Conservation (phyloP, 2,797 vertebrate genomes). For the Myoxocephalus aenaeus region DNA sequence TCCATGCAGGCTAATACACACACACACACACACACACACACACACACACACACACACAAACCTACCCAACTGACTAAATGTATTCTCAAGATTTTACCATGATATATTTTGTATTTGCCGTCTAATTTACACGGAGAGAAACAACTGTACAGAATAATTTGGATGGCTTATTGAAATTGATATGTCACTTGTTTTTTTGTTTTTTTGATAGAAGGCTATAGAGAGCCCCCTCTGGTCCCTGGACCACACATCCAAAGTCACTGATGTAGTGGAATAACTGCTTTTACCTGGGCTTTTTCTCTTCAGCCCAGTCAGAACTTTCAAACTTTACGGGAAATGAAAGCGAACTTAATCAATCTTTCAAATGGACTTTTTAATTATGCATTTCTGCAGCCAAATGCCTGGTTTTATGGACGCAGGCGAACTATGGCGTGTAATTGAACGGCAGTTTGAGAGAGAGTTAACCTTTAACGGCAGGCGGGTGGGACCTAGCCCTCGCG, state of each 20-base stretch:
- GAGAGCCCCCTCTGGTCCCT: conserved; percentile 9
- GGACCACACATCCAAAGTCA: conserved; percentile 19
- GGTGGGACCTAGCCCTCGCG: conserved; percentile 53
- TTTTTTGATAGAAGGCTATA: background rate
- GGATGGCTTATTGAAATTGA: background rate
- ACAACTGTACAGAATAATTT: background rate
- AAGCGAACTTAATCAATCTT: conserved; percentile 63
- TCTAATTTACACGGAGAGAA: background rate
- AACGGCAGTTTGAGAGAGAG: conserved; percentile 71
- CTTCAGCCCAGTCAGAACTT: conserved; percentile 27
- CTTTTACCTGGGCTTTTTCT: conserved; percentile 16
- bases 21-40: too few species aligned
- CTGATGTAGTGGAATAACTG: conserved; percentile 15
- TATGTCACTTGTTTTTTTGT: too few species aligned
- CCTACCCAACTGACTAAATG: background rate
- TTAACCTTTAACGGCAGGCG: conserved; percentile 77
- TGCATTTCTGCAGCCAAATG: conserved; percentile 63
- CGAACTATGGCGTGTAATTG: conserved; percentile 66
- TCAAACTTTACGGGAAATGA: conserved; percentile 45
- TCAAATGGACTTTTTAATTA: conserved; percentile 64
- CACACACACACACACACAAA: too few species aligned
- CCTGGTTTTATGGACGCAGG: conserved; percentile 68
- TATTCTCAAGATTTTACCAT: background rate
- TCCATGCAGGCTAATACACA: background rate
- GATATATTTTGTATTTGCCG: background rate